A percentile compares a stretch with the other conserved stretches of the same genome.
phyloP scores from a whole-genome alignment of 2,888 invertebrate genomes.

The Caenorhabditis virilis region DNA sequence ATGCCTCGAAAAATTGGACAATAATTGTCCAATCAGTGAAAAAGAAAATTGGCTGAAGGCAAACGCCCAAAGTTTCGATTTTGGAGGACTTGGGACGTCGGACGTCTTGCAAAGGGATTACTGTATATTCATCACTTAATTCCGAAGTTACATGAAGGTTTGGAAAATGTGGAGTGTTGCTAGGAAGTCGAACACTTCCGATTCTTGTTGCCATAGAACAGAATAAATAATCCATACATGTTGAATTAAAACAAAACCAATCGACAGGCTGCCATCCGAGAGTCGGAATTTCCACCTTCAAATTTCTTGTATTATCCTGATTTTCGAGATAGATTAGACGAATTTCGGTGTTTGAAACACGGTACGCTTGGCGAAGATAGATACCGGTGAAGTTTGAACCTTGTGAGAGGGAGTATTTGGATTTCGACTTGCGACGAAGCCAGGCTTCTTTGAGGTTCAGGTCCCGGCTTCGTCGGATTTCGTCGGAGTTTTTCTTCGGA shows the following conservation, averaged over 20 bases:
- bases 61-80: conserved; percentile 42
- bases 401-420: too few relatives aligned
- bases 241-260: conserved; percentile 33
- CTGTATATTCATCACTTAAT: conserved; percentile 24
- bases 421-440: conserved; percentile 1
- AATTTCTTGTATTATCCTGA: conserved; percentile 10
- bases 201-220: conserved; percentile 41
- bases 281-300: conserved; percentile 11
- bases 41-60: conserved; percentile 56
- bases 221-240: conserved; percentile 33
- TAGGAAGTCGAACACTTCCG: conserved; percentile 19
- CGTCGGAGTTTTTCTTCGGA: conserved; percentile 1
- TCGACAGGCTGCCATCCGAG: conserved; percentile 27
- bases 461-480: conserved; percentile 13
- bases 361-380: conserved; percentile 17
- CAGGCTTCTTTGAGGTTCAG: conserved; percentile 6
- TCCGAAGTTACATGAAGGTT: conserved; percentile 21
- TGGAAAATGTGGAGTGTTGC: conserved; percentile 4
- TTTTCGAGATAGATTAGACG: conserved; percentile 26
- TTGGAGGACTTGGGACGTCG: conserved; percentile 8
- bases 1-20: conserved; percentile 53
- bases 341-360: conserved; percentile 15
- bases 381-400: conserved; percentile 6
- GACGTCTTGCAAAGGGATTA: conserved; percentile 39
- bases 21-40: conserved; percentile 52